These are phyloP conservation scores for Leucoraja ocellata DNA, from an alignment of 2,797 vertebrate genomes.

Conservation along the genomic window DNA sequence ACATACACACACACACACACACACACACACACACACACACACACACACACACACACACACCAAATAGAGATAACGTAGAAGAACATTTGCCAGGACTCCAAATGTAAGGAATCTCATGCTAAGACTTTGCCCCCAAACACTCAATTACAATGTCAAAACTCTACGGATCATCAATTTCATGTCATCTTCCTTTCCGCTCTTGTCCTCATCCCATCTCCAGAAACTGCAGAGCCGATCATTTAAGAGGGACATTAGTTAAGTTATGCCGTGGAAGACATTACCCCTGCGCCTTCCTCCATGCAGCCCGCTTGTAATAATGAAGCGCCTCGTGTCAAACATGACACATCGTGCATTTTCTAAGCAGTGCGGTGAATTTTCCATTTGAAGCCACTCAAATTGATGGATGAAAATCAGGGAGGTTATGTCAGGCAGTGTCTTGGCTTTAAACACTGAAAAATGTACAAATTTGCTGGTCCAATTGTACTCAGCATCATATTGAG, in stretches of 20 bases:
- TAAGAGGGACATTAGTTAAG: background rate
- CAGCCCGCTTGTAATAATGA: conserved; percentile 26
- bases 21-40: no score
- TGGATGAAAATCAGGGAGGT: conserved; percentile 31
- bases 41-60: no score
- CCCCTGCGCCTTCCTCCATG: background rate
- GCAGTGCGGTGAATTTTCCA: conserved; percentile 5
- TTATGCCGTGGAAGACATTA: conserved; percentile 10
- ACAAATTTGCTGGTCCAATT: conserved; percentile 28
- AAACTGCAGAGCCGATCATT: background rate
- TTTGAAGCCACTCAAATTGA: conserved; percentile 31
- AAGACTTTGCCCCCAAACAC: background rate
- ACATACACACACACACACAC: no score
- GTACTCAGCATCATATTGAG: conserved; percentile 25
- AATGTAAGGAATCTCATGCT: no score
- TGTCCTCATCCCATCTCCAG: background rate
- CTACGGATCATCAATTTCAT: background rate
- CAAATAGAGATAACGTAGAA: no score
- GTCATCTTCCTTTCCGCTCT: background rate
- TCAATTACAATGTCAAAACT: background rate
- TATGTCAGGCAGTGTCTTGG: background rate
- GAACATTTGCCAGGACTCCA: no score
- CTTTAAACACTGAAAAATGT: conserved; percentile 29
- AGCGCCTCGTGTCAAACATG: conserved; percentile 21
- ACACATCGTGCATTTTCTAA: conserved; percentile 33